Percentiles rank a stretch among this genome's conserved stretches.
These are phyloP conservation scores for Heliconius congener DNA, from an alignment of 1,140 invertebrate genomes.

Conservation along the genomic window DNA sequence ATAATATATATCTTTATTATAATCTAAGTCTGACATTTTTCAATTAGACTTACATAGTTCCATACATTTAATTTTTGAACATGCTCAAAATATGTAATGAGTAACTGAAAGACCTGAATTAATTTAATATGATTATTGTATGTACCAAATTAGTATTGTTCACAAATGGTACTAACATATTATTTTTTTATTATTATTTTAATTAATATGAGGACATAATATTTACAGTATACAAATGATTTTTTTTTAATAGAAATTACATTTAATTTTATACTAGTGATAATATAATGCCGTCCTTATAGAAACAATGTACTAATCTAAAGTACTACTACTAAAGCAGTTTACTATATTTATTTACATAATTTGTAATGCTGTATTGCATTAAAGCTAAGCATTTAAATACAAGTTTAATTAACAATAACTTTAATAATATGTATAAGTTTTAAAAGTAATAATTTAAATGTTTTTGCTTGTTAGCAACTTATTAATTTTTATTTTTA, in stretches of 20 bases:
- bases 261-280: slow-evolving; percentile 8
- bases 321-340: background rate
- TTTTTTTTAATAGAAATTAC: background rate
- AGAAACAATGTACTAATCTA: background rate
- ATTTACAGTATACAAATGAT: background rate
- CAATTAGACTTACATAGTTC: background rate
- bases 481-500: background rate
- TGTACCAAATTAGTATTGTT: background rate
- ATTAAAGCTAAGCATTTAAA: background rate
- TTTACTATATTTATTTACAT: background rate
- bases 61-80: background rate
- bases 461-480: background rate
- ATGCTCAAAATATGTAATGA: background rate
- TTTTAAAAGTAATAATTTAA: too few relatives aligned
- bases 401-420: background rate
- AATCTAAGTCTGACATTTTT: background rate
- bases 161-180: too few relatives aligned
- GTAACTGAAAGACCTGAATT: background rate
- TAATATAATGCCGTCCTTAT: background rate
- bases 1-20: background rate
- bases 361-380: background rate
- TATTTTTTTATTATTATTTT: too few relatives aligned
- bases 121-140: background rate
- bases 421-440: background rate
- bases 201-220: background rate